Percentiles rank a stretch among this genome's conserved stretches.
Evolutionary conservation across 2,797 vertebrate genomes (phyloP).

Genomic region (Xerus rutilus): DNA sequence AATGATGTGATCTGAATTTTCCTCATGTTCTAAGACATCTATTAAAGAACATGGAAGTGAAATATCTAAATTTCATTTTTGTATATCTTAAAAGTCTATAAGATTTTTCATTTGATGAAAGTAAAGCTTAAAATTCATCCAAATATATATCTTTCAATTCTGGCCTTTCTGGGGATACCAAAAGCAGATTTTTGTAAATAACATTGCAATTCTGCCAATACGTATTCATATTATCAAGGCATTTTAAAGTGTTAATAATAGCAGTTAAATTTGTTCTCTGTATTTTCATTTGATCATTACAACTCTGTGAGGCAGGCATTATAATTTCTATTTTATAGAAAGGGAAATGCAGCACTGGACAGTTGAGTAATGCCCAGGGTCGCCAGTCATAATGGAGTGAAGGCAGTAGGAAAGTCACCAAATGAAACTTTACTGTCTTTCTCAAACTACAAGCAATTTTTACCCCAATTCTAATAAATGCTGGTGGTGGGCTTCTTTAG

Average conservation of each 20-base stretch:
- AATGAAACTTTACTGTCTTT: neutral
- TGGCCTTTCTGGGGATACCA: neutral
- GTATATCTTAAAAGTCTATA: neutral
- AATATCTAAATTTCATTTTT: neutral
- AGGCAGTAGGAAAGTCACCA: neutral
- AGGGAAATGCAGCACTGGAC: neutral
- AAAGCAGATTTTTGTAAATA: neutral
- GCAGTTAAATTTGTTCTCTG: neutral
- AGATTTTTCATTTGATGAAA: neutral
- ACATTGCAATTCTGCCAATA: neutral
- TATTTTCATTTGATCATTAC: constrained; percentile 18
- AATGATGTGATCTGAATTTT: neutral
- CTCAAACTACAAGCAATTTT: neutral
- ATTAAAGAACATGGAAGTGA: neutral
- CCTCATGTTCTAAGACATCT: neutral
- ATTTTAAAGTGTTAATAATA: neutral
- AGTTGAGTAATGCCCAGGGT: neutral
- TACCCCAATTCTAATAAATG: neutral
- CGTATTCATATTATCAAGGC: neutral
- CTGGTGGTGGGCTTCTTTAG: neutral
- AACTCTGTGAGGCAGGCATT: neutral
- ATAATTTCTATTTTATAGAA: neutral
- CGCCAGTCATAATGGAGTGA: neutral
- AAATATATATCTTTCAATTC: neutral
- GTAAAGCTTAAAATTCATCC: neutral